Conservation (phyloP, 2,113 vertebrate genomes). For the Sinocyclocheilus anophthalmus region DNA sequence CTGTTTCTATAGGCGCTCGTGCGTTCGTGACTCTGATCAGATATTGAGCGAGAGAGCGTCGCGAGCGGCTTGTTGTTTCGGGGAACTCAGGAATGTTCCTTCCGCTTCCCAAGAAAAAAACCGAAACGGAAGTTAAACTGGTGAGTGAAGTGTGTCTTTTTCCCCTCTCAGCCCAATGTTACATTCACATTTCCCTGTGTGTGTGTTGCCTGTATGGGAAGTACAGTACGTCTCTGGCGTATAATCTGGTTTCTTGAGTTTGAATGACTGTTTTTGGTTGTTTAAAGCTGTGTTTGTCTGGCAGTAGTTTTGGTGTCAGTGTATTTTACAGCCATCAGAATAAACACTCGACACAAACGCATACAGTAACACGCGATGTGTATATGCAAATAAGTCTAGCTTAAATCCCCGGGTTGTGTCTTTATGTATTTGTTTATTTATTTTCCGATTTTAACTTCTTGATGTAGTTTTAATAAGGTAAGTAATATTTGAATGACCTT, state of each 20-base stretch:
- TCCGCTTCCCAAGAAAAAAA: conserved; percentile 75
- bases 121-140: conserved; percentile 73
- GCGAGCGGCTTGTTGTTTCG: conserved; percentile 53
- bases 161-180: not conserved
- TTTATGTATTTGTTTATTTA: not conserved
- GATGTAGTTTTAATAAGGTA: not conserved
- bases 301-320: not conserved
- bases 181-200: not conserved
- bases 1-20: not conserved
- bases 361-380: not conserved
- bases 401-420: not conserved
- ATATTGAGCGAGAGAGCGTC: conserved; percentile 47
- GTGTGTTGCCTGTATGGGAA: not conserved
- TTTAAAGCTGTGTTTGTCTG: conserved; percentile 2
- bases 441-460: not conserved
- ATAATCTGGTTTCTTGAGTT: not conserved
- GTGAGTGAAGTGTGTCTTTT: conserved; percentile 67
- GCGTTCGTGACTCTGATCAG: not conserved
- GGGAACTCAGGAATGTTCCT: conserved; percentile 75
- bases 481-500: not conserved
- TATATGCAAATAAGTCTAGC: not conserved
- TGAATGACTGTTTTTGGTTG: not conserved
- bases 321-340: not conserved
- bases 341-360: not conserved
- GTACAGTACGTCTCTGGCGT: not conserved